phyloP scores from a whole-genome alignment of 1,140 invertebrate genomes.

The Ceratoteleas bidentatus region DNA sequence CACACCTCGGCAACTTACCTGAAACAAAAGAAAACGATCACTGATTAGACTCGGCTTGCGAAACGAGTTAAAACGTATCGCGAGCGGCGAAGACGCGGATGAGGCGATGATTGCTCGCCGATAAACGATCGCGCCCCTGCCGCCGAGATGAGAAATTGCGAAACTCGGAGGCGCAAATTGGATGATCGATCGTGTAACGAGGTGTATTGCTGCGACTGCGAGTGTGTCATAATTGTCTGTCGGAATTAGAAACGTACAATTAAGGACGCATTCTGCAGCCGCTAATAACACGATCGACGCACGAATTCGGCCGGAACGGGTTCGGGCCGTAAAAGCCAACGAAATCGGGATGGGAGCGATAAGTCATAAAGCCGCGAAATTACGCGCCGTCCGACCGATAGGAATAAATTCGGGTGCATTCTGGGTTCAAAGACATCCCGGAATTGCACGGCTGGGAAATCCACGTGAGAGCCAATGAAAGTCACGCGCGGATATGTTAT shows the following conservation, averaged over 20 bases:
- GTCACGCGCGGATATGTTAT: too few relatives aligned
- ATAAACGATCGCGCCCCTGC: constrained; percentile 38
- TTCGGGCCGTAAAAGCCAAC: constrained; percentile 23
- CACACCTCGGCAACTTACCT: constrained; percentile 59
- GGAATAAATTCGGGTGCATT: constrained; percentile 45
- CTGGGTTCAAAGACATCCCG: too few relatives aligned
- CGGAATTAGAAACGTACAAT: constrained; percentile 26
- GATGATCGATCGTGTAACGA: too few relatives aligned
- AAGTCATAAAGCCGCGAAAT: constrained; percentile 57
- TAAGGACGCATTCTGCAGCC: constrained; percentile 12
- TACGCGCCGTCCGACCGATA: constrained; percentile 33
- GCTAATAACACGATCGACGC: constrained; percentile 5
- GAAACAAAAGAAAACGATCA: too few relatives aligned
- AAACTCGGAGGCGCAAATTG: too few relatives aligned
- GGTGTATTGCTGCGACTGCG: constrained; percentile 9
- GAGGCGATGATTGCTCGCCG: constrained; percentile 5
- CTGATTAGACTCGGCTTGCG: too few relatives aligned
- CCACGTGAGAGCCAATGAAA: too few relatives aligned
- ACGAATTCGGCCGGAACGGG: too few relatives aligned
- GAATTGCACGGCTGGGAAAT: too few relatives aligned
- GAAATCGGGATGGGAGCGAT: constrained; percentile 49
- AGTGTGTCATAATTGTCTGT: constrained; percentile 18
- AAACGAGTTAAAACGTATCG: too few relatives aligned
- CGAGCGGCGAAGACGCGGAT: too few relatives aligned
- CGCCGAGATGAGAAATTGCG: constrained; percentile 63